phyloP scores from a whole-genome alignment of 1,140 invertebrate genomes.

The Micrasema minimum region DNA sequence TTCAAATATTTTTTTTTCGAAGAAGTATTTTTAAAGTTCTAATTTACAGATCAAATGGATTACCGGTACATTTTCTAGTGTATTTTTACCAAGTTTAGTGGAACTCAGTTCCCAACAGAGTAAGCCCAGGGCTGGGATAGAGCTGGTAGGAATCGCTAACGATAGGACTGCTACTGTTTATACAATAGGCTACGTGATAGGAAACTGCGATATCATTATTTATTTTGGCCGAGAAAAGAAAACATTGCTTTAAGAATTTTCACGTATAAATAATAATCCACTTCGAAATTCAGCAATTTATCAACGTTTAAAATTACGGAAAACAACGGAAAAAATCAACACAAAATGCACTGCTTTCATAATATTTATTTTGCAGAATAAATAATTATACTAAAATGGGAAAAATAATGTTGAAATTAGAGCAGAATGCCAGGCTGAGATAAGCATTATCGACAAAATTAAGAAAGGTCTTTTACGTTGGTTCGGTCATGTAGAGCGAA shows the following conservation, averaged over 20 bases:
- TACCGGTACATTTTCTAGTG: background rate
- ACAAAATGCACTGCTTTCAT: background rate
- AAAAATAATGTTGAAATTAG: no score
- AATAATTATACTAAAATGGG: no score
- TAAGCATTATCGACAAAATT: no score
- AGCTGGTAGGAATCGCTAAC: background rate
- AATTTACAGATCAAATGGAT: background rate
- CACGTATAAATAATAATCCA: background rate
- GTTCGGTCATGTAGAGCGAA: no score
- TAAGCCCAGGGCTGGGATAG: background rate
- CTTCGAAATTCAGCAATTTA: background rate
- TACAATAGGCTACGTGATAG: slow-evolving; percentile 15
- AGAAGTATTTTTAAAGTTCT: background rate
- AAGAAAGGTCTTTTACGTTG: no score
- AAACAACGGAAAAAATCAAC: background rate
- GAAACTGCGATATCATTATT: slow-evolving; percentile 18
- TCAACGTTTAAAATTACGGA: background rate
- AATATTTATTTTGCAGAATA: background rate
- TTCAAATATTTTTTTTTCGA: background rate
- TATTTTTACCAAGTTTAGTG: background rate
- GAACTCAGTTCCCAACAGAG: background rate
- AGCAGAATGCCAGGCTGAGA: no score
- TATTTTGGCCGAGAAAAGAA: background rate
- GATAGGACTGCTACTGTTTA: background rate
- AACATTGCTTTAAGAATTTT: background rate